Conservation (phyloP, 2,888 invertebrate species). For the Willowsia nigromaculata region DNA sequence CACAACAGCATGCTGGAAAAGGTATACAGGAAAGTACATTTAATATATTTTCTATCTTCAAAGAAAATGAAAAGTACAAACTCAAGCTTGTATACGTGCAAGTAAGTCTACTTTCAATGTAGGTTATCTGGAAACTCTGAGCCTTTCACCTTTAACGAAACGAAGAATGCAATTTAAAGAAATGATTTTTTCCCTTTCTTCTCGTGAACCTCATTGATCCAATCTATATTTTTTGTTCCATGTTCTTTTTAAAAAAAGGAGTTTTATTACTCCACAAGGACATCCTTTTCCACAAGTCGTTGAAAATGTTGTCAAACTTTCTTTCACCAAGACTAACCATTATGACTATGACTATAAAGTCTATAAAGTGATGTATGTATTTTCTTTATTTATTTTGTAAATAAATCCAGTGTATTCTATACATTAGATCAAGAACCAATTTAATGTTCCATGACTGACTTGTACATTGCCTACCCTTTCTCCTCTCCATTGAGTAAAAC, state of each 20-base stretch:
- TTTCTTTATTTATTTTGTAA: not conserved
- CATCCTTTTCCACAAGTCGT: not conserved
- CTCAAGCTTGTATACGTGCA: no score
- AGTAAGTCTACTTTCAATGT: no score
- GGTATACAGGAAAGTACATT: no score
- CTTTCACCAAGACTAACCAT: not conserved
- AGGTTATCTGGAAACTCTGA: not conserved
- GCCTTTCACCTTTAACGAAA: not conserved
- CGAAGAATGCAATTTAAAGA: not conserved
- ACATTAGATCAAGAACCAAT: slow-evolving; percentile 54
- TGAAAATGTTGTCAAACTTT: not conserved
- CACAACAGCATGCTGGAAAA: slow-evolving; percentile 66
- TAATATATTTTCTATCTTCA: not conserved
- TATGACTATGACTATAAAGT: no score
- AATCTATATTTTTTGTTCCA: not conserved
- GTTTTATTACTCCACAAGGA: slow-evolving; percentile 21
- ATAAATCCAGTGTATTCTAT: slow-evolving; percentile 43
- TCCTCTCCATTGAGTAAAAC: no score
- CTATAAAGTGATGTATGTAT: no score
- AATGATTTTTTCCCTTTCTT: not conserved
- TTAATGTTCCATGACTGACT: slow-evolving; percentile 35
- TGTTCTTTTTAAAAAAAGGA: slow-evolving; percentile 6
- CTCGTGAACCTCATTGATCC: slow-evolving; percentile 26
- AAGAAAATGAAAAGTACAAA: not conserved
- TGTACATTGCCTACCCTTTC: not conserved